Conservation (phyloP, 2,797 vertebrate genomes). For the Pampus argenteus region DNA sequence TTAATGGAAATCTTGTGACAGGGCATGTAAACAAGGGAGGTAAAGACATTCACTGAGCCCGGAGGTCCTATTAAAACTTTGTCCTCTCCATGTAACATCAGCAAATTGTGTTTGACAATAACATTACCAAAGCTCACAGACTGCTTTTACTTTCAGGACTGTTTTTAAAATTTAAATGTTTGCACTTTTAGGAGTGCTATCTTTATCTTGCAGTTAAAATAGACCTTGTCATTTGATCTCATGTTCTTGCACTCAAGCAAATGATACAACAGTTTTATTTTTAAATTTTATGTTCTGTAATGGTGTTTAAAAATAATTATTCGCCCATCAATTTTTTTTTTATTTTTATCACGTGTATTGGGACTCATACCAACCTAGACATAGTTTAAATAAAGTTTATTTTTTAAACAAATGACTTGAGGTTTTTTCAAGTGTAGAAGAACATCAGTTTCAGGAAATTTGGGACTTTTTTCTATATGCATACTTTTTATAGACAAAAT, state of each 20-base stretch:
- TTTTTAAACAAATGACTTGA: too few relatives aligned
- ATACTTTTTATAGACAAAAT: too few relatives aligned
- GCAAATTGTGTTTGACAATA: conserved; percentile 39
- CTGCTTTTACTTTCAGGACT: conserved; percentile 21
- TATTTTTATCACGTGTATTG: too few relatives aligned
- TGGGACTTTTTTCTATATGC: too few relatives aligned
- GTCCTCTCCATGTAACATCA: background rate
- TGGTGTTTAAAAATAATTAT: too few relatives aligned
- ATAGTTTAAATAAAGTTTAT: too few relatives aligned
- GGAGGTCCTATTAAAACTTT: conserved; percentile 22
- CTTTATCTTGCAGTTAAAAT: conserved; percentile 14
- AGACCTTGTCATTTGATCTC: background rate
- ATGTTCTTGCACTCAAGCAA: background rate
- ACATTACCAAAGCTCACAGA: conserved; percentile 7
- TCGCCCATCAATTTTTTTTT: too few relatives aligned
- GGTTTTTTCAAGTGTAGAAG: too few relatives aligned
- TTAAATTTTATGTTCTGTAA: background rate
- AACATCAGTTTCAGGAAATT: background rate
- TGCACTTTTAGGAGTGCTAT: conserved; percentile 1
- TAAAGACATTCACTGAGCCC: conserved; percentile 29
- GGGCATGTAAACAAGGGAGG: conserved; percentile 62
- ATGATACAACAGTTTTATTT: background rate
- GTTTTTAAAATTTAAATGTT: conserved; percentile 38
- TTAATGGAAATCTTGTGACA: conserved; percentile 81
- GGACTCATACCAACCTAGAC: too few relatives aligned